Conservation (phyloP, 1,140 invertebrate genomes). For the Stratiolaelaps scimitus region DNA sequence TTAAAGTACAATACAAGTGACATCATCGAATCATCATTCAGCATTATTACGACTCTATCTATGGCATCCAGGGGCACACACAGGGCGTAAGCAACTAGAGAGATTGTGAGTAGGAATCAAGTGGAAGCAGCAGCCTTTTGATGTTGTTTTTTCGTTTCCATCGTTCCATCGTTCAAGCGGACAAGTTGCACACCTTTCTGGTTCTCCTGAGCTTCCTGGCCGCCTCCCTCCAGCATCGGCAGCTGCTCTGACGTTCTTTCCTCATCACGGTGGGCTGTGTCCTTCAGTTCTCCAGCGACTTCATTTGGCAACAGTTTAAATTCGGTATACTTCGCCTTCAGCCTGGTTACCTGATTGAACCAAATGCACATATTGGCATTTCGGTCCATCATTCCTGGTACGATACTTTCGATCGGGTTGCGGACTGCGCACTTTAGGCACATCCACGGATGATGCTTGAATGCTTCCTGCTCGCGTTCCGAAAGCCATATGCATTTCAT, state of each 20-base stretch:
- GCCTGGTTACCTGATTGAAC: constrained; percentile 23
- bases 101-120: too few relatives aligned
- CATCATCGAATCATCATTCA: too few relatives aligned
- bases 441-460: constrained; percentile 27
- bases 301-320: constrained; percentile 20
- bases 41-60: too few relatives aligned
- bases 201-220: neutral
- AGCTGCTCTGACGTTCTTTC: neutral
- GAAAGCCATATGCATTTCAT: constrained; percentile 28
- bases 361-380: constrained; percentile 27
- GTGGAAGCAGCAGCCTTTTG: too few relatives aligned
- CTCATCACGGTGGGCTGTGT: too few relatives aligned
- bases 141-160: too few relatives aligned
- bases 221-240: constrained; percentile 11
- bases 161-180: too few relatives aligned
- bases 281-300: neutral
- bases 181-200: constrained; percentile 24
- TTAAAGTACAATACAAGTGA: too few relatives aligned
- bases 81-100: too few relatives aligned
- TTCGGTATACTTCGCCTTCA: constrained; percentile 19
- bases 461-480: constrained; percentile 23
- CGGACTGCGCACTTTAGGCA: constrained; percentile 23
- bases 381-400: constrained; percentile 25
- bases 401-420: constrained; percentile 27
- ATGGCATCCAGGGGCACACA: too few relatives aligned